Base-by-base conservation (phyloP, 2,888 invertebrate species). In the Selenia dentaria region DNA sequence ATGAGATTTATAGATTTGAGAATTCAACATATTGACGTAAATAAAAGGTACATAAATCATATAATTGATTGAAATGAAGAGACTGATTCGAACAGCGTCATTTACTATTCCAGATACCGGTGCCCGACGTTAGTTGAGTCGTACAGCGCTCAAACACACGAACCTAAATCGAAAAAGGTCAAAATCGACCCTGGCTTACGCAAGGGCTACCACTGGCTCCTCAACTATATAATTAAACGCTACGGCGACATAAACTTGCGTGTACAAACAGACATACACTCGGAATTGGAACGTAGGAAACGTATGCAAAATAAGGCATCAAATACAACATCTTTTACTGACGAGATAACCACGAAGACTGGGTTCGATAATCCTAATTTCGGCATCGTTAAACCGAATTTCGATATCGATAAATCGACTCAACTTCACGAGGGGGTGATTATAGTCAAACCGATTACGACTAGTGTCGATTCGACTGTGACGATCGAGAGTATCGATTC, bases 111-210 rank as follows among this genome's bases (percentile, higher is more conserved):
- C 72, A 91, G 91, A 57, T 94, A 94, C 74, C 92, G 94, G 66
- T 96, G 96, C 74, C 96, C 96, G 0, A 96, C 97, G 0, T 87
- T 96, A 70, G 94, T 97, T 0, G 96, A 96, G 82, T 93, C 94
- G 1, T 95, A 95, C 81, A 92, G 92, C 9, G 93, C 94, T 0
- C 42, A 79, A 10, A 60, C 67, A 0, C 50, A 65, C 2, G 70
- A 72, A n/a, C 56, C 34, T 0, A 83, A 75, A 14, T 57, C 70
- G 0, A 87, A 80, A 55, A 92, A 91, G 36, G 78, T 82, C 2
- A 93, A 93, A 77, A 82, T 94, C 45, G 95, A 95, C 64, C 91
- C 92, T 0, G 93, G 93, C 0, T 92, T 96, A 5, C 92, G 92
- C 48, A 92, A 92, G 62, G 95, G 94, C 0, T 95, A 95, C 70